Evolutionary conservation across 2,113 vertebrate species (phyloP), one percentile per base, ranked within the genome.

Genomic region (Climacteris rufus): DNA sequence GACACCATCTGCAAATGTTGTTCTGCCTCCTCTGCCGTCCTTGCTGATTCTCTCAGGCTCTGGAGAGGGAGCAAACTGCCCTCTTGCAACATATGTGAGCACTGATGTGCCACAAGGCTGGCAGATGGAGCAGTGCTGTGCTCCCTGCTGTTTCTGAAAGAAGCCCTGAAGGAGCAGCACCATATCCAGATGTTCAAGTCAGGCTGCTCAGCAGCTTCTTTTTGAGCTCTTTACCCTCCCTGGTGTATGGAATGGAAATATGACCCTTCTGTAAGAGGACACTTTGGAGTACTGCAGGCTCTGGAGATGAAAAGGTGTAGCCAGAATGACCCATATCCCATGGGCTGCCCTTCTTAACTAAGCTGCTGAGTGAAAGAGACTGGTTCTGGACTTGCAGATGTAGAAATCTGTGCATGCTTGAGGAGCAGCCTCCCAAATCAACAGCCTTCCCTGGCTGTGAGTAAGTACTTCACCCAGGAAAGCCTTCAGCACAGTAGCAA

Each of bases 51-150:
- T 88, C 9, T 1, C 39, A 70, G 90, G 57, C 72, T 86, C 66
- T 50, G 64, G 44, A 70, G 74, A 45, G 47, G 0, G 0, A 80
- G 42, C 1, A 9, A 77, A 13, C 40, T 94, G 79, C 86, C 90
- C 64, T 75, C 76, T 83, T 93, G 88, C 91, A 93, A 65, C 72
- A 87, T 44, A 70, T 30, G 86, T 6, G 11, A 77, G 47, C 39
- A 33, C 27, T 84, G 76, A 79, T 87, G 72, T 95, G 83, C 94
- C 90, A 82, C 69, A 68, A 72, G 69, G 80, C 86, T 89, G 88
- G 64, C 90, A 94, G 85, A 93, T 79, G 88, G 83, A 87, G 37
- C 76, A 61, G 28, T 20, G 44, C 76, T 90, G 40, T 71, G 22
- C 49, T 83, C 69, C 69, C 68, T 83, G 92, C 60, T 94, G 88